Base-by-base conservation (phyloP, 2,888 invertebrate species). In the Rapana venosa region DNA sequence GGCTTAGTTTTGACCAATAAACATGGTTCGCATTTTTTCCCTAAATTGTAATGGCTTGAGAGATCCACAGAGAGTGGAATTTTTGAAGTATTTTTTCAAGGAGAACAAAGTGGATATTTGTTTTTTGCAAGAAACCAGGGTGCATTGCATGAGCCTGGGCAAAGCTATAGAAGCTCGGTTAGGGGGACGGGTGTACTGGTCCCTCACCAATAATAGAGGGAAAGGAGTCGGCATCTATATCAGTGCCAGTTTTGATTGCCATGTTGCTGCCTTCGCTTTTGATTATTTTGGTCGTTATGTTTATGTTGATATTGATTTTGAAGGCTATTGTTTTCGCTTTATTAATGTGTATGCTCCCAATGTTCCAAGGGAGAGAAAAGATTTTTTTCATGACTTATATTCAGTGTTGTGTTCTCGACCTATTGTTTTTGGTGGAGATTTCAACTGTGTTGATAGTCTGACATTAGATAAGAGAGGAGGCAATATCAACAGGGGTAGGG, bases 111-210 rank as follows among this genome's bases (percentile, higher is more conserved):
- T 47, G 47, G 47, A 47, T 5, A 8, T 47, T 5, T 47, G 47
- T 47, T 47, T 47, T 47, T 47, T 47, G 8, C 47, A 47, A 8
- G 47, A 47, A 8, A 47, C 47, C 8, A 2, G 47, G 47, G 47
- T 47, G 8, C 47, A 47, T 8, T 47, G 47, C 8, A 47, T 47
- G 47, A 47, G 47, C 8, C 47, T 47, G 47, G 47, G 47, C 4
- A 47, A 47, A 47, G 47, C 47, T 2, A 47, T 47, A 47, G 47
- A 47, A 8, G 47, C 47, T 47, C 47, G 47, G 47, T 47, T 47
- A 8, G 47, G 47, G 8, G 47, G 47, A 8, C 2, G 47, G 47
- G 87, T 90, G 70, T 93, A 58, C 6, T 83, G 81, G 81, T 83
- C 81, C 22, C 20, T 83, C 1, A 83, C 81, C 22, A 22, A 47